Conservation (phyloP, 2,888 invertebrate species). For the Dysmachus trigonus region DNA sequence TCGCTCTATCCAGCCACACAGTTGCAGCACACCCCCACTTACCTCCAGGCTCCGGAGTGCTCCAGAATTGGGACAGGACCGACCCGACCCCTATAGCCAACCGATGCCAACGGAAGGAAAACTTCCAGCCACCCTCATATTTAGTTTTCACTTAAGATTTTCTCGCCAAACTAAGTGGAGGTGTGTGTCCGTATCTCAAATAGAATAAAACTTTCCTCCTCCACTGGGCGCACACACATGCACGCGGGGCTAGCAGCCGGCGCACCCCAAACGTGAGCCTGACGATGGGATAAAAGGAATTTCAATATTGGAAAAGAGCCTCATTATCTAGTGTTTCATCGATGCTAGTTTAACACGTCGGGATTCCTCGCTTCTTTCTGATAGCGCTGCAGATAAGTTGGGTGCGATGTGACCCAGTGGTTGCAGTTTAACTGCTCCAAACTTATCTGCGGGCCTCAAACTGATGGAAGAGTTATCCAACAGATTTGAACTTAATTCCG, state of each 20-base stretch:
- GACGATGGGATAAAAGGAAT: conserved; percentile 46
- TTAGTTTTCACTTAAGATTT: conserved; percentile 49
- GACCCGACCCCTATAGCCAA: conserved; percentile 20
- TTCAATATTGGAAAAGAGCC: conserved; percentile 46
- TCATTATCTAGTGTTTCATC: conserved; percentile 38
- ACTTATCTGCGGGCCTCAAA: not conserved
- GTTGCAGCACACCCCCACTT: not conserved
- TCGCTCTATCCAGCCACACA: not conserved
- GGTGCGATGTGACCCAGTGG: conserved; percentile 24
- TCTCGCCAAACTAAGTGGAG: conserved; percentile 22
- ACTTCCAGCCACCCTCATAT: conserved; percentile 27
- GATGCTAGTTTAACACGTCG: conserved; percentile 43
- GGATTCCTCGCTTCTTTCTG: conserved; percentile 9
- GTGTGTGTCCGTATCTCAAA: conserved; percentile 32
- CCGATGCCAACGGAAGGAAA: conserved; percentile 29
- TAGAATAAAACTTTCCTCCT: conserved; percentile 18
- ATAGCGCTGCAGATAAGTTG: conserved; percentile 27
- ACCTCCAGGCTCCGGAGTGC: not conserved
- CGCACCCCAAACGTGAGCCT: conserved; percentile 5
- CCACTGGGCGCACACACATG: not conserved
- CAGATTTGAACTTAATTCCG: not conserved
- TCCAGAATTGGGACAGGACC: conserved; percentile 24
- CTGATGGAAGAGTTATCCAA: not conserved
- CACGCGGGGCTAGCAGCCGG: not conserved
- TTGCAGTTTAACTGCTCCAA: not conserved